Evolutionary conservation across 2,113 vertebrate species (phyloP).

Genomic region (Bambusicola thoracicus): DNA sequence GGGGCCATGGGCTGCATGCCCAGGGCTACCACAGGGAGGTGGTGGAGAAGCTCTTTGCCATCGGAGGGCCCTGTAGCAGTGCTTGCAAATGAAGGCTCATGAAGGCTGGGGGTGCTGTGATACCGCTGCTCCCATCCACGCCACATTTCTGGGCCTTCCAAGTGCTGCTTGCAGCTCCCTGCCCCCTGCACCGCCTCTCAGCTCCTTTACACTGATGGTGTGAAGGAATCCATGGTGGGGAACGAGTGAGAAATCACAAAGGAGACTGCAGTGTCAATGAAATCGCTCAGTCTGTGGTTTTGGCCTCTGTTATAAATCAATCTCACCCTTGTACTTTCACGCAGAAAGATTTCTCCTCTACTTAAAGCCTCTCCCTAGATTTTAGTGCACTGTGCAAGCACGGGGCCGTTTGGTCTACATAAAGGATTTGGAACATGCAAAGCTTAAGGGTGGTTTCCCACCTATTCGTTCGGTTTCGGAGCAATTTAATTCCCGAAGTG

Average conservation of each 20-base stretch:
- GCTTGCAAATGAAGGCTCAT: not conserved
- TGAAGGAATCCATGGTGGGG: not conserved
- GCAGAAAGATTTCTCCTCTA: not conserved
- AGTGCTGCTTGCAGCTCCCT: not conserved
- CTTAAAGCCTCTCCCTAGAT: not conserved
- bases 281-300: not conserved
- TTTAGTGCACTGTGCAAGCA: not conserved
- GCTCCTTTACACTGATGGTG: not conserved
- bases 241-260: not conserved
- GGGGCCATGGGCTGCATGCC: not conserved
- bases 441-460: not conserved
- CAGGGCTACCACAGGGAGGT: not conserved
- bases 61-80: not conserved
- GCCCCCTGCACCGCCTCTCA: not conserved
- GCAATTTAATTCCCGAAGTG: not conserved
- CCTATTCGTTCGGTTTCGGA: not conserved
- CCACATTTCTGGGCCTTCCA: not conserved
- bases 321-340: not conserved
- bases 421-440: not conserved
- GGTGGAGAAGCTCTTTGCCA: too few species aligned
- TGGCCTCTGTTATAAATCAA: not conserved
- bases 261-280: accelerated
- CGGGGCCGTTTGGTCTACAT: not conserved
- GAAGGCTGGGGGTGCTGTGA: not conserved
- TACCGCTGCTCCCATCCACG: not conserved